Evolutionary conservation across 2,888 invertebrate species (phyloP), one percentile per base, ranked within the genome.

Genomic region (Apamea monoglypha): DNA sequence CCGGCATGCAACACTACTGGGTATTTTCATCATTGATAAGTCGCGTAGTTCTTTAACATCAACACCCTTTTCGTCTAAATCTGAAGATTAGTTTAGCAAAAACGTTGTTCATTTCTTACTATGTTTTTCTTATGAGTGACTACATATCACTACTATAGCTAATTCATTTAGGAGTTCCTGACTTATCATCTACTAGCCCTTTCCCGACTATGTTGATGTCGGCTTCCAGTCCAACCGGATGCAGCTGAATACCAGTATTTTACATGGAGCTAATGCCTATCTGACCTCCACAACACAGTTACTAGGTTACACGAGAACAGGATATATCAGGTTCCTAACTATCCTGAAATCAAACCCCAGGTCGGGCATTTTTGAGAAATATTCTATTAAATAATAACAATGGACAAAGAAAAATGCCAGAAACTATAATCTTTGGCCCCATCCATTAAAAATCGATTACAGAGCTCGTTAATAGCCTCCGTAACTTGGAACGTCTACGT

Each of bases 21-120:
- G 5, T 18, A 77, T n/a, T 77, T 78, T 77, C 77, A n/a, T 77
- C 44, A 66, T 66, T 40, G 14, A 21, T 29, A 6, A 50, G 29
- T n/a, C 3, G 36, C 36, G 36, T 36, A 36, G 36, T 36, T 36
- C 36, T 6, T 6, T 36, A 36, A 36, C 36, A 36, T 36, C 36
- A 36, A 36, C 36, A 36, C 36, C 6, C 6, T 36, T 36, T 36
- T 36, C 36, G 50, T 16, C 47, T 29, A 6, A 6, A 16, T 29
- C 2, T 29, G 29, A n/a, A 59, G 5, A 59, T n/a, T n/a, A n/a
- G 1, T 6, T 14, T 14, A n/a, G 0, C n/a, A n/a, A 14, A n/a
- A n/a, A n/a, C 6, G 4, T 59, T n/a, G 1, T n/a, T 5, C 5
- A n/a, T 59, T 59, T 59, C n/a, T 10, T n/a, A 3, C 10, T 25